Conservation (phyloP, 2,797 vertebrate genomes). For the Iguana delicatissima region DNA sequence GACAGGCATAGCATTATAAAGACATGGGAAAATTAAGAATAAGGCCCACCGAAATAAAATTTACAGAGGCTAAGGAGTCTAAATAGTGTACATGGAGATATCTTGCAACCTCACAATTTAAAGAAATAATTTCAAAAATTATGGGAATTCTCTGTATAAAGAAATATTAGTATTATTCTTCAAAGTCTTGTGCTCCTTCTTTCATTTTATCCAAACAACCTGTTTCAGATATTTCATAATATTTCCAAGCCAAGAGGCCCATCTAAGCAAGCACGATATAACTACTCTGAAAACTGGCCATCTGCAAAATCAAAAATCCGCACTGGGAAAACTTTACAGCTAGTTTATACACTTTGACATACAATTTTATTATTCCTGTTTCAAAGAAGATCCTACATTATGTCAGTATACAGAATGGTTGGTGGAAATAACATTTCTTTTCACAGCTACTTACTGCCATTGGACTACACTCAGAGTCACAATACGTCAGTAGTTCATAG, state of each 20-base stretch:
- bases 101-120: neutral
- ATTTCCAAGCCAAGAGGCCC: neutral
- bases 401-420: neutral
- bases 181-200: neutral
- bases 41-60: neutral
- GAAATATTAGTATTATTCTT: neutral
- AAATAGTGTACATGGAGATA: neutral
- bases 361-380: neutral
- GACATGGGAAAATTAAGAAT: rapidly evolving
- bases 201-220: neutral
- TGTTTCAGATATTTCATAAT: neutral
- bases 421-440: neutral
- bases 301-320: neutral
- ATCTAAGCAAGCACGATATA: neutral
- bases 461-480: conserved; percentile 88
- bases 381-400: neutral
- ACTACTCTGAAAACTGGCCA: neutral
- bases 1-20: neutral
- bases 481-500: conserved; percentile 96
- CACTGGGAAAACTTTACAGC: neutral
- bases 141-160: neutral
- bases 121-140: neutral
- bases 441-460: conserved; percentile 86
- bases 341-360: neutral
- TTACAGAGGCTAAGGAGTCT: neutral